A percentile compares a stretch with the other conserved stretches of the same genome.
phyloP scores from a whole-genome alignment of 2,113 vertebrate genomes.

The Pterocles burchelli region DNA sequence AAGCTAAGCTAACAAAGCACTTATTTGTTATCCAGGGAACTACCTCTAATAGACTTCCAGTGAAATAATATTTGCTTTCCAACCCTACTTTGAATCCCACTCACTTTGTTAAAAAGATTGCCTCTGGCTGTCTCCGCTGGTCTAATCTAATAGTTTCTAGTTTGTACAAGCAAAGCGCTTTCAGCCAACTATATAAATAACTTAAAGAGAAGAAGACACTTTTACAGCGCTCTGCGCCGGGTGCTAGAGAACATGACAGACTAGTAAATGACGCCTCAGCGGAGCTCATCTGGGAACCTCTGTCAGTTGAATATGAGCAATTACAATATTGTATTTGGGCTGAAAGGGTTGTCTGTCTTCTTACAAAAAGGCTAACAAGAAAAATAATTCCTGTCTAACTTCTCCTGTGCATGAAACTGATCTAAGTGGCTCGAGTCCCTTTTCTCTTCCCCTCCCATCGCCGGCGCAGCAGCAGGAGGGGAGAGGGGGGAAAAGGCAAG shows the following conservation, averaged over 20 bases:
- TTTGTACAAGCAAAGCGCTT: constrained; percentile 86
- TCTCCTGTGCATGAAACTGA: constrained; percentile 44
- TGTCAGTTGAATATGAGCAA: constrained; percentile 74
- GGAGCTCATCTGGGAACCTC: constrained; percentile 74
- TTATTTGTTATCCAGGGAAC: constrained; percentile 78
- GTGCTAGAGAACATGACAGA: constrained; percentile 79
- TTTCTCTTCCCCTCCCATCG: constrained; percentile 1
- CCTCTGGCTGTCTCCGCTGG: constrained; percentile 83
- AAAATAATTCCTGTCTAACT: constrained; percentile 69
- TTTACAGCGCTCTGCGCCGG: constrained; percentile 61
- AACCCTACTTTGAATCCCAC: constrained; percentile 84
- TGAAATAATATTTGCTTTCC: constrained; percentile 88
- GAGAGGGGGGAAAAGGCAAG: background rate
- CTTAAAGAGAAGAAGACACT: constrained; percentile 80
- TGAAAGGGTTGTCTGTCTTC: constrained; percentile 75
- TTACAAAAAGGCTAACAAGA: constrained; percentile 69
- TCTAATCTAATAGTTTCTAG: constrained; percentile 88
- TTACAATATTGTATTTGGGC: constrained; percentile 76
- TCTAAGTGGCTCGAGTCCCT: constrained; percentile 1
- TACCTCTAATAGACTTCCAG: constrained; percentile 82
- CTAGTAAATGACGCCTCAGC: constrained; percentile 74
- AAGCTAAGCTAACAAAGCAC: constrained; percentile 83
- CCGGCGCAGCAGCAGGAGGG: background rate
- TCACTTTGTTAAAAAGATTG: constrained; percentile 86
- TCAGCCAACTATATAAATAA: constrained; percentile 85